Conservation (phyloP, 2,888 invertebrate genomes). For the Acanthosepion esculentum region DNA sequence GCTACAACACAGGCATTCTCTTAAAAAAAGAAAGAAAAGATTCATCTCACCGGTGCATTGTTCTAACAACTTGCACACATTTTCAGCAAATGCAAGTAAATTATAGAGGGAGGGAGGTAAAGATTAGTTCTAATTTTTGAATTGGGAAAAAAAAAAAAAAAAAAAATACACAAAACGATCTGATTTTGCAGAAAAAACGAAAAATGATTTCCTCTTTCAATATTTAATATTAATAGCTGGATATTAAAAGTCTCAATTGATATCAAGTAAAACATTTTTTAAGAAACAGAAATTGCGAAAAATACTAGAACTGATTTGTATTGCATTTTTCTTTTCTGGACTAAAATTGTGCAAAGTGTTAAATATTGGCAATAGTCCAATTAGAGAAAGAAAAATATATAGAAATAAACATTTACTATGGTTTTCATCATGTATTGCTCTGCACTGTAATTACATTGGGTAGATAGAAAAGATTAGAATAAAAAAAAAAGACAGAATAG, state of each 20-base stretch:
- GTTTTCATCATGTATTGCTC: not conserved
- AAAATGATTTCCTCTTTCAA: no score
- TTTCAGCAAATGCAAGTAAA: no score
- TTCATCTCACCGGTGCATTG: no score
- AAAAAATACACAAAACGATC: no score
- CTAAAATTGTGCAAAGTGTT: not conserved
- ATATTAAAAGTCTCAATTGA: not conserved
- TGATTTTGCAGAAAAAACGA: no score
- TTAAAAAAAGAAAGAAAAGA: no score
- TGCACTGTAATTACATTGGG: no score
- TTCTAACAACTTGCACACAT: no score
- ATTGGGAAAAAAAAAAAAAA: no score
- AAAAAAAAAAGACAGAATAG: not conserved
- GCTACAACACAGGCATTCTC: no score
- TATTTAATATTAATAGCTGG: not conserved
- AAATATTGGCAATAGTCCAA: slow-evolving; percentile 6
- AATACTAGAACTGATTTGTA: not conserved
- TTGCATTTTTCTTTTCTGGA: not conserved
- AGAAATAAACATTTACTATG: not conserved
- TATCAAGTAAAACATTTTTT: not conserved
- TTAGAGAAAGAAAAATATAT: not conserved
- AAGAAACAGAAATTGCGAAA: not conserved
- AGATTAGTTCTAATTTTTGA: no score
- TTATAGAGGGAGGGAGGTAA: no score
- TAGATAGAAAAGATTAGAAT: not conserved